Percentiles rank a stretch among this genome's conserved stretches.
Evolutionary conservation across 2,888 invertebrate genomes (phyloP).

Genomic region (Dorcus hopei): DNA sequence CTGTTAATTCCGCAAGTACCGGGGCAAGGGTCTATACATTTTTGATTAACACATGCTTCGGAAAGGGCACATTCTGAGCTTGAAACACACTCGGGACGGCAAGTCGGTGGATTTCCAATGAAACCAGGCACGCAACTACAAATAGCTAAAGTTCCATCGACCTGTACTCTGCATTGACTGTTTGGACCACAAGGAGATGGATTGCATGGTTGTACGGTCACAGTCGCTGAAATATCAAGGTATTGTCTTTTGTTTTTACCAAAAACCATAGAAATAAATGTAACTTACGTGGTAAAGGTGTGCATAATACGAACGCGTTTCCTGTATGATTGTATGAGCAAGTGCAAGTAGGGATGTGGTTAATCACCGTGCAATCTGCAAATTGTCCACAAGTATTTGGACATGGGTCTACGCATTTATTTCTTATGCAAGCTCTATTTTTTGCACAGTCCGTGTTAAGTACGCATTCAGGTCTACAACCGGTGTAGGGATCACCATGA

Average conservation of each 20-base stretch:
- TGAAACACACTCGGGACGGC: constrained; percentile 49
- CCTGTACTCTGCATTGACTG: constrained; percentile 43
- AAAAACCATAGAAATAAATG: neutral
- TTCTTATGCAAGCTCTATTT: constrained; percentile 62
- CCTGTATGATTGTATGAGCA: constrained; percentile 66
- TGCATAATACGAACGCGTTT: constrained; percentile 65
- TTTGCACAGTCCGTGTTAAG: constrained; percentile 62
- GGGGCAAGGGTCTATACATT: constrained; percentile 49
- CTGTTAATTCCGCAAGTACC: constrained; percentile 49
- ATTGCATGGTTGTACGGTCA: constrained; percentile 40
- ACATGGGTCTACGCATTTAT: constrained; percentile 67
- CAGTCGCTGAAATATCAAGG: constrained; percentile 30
- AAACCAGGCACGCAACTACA: constrained; percentile 45
- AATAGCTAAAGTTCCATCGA: constrained; percentile 36
- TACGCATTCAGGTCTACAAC: constrained; percentile 71
- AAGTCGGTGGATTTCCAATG: constrained; percentile 48
- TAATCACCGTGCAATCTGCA: constrained; percentile 68
- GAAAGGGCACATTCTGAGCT: constrained; percentile 46
- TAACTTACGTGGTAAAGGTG: constrained; percentile 49
- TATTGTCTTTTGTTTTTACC: neutral
- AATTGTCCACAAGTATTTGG: constrained; percentile 67
- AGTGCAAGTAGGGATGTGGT: constrained; percentile 73
- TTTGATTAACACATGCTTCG: constrained; percentile 46
- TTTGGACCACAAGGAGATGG: constrained; percentile 41
- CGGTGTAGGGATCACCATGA: constrained; percentile 71